Percentiles rank a stretch among this genome's conserved stretches.
Conservation (phyloP, 1,140 invertebrate species). For the Drosophila simulans region DNA sequence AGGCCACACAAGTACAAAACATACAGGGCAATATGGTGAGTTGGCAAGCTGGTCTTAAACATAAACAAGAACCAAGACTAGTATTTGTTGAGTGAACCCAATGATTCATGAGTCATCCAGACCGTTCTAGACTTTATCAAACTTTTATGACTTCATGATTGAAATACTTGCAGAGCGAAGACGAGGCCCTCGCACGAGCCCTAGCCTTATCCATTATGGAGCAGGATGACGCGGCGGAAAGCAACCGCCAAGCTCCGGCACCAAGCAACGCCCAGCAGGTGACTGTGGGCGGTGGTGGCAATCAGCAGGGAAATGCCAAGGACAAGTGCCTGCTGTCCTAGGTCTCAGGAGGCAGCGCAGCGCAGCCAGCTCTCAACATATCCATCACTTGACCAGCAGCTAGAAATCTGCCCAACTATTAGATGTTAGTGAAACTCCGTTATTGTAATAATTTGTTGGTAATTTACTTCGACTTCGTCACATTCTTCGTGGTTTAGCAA, state of each 20-base stretch:
- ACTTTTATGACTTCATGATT: not conserved
- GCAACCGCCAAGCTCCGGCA: slow-evolving; percentile 63
- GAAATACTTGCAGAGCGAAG: slow-evolving; percentile 87
- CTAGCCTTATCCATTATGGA: slow-evolving; percentile 91
- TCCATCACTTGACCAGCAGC: slow-evolving; percentile 64
- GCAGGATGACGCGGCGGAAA: slow-evolving; percentile 80
- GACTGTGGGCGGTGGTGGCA: slow-evolving; percentile 66
- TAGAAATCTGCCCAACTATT: slow-evolving; percentile 44
- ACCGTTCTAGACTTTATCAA: not conserved
- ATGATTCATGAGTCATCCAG: too few relatives aligned
- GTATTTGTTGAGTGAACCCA: too few relatives aligned
- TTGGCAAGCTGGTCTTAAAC: slow-evolving; percentile 1
- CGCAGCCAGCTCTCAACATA: slow-evolving; percentile 19
- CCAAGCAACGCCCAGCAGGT: slow-evolving; percentile 52
- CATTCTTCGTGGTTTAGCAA: slow-evolving; percentile 74
- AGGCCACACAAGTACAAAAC: slow-evolving; percentile 79
- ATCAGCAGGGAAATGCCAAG: slow-evolving; percentile 83
- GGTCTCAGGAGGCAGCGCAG: slow-evolving; percentile 9
- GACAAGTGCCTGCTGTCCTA: slow-evolving; percentile 86
- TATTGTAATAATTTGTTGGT: slow-evolving; percentile 65
- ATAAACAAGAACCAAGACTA: too few relatives aligned
- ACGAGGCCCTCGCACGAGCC: slow-evolving; percentile 93
- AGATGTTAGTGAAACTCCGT: slow-evolving; percentile 48
- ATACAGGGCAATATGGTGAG: slow-evolving; percentile 88
- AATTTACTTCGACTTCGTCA: slow-evolving; percentile 77